A percentile compares a stretch with the other conserved stretches of the same genome.
phyloP scores from a whole-genome alignment of 2,797 vertebrate genomes.

The Micrastur ruficollis region DNA sequence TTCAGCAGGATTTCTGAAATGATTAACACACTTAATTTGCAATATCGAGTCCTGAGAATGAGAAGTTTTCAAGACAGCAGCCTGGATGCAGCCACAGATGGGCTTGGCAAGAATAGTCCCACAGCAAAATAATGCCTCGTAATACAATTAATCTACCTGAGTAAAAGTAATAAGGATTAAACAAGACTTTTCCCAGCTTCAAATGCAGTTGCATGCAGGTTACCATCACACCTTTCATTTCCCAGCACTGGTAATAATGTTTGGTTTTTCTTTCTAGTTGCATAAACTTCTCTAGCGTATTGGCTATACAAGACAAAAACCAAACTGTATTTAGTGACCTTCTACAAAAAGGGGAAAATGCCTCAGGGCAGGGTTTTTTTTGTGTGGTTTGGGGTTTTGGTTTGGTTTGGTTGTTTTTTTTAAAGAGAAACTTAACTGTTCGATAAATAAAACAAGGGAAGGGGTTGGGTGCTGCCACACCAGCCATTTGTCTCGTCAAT shows the following conservation, averaged over 20 bases:
- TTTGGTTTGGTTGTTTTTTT: not conserved
- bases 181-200: not conserved
- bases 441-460: not conserved
- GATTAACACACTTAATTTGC: not conserved
- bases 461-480: not conserved
- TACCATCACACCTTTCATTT: not conserved
- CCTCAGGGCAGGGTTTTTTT: not conserved
- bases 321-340: not conserved
- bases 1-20: not conserved
- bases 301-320: not conserved
- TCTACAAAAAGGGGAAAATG: constrained; percentile 14
- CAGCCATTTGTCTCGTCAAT: not conserved
- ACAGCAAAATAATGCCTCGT: not conserved
- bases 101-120: not conserved
- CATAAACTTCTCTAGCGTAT: not conserved
- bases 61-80: not conserved
- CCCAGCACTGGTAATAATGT: not conserved
- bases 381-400: no score
- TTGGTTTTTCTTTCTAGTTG: not conserved
- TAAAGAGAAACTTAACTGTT: not conserved
- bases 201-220: not conserved
- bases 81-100: not conserved
- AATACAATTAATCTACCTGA: not conserved
- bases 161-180: not conserved
- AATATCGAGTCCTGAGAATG: not conserved